These are phyloP conservation scores for Neoaliturus tenellus DNA, from an alignment of 2,888 invertebrate genomes.

Conservation along the genomic window DNA sequence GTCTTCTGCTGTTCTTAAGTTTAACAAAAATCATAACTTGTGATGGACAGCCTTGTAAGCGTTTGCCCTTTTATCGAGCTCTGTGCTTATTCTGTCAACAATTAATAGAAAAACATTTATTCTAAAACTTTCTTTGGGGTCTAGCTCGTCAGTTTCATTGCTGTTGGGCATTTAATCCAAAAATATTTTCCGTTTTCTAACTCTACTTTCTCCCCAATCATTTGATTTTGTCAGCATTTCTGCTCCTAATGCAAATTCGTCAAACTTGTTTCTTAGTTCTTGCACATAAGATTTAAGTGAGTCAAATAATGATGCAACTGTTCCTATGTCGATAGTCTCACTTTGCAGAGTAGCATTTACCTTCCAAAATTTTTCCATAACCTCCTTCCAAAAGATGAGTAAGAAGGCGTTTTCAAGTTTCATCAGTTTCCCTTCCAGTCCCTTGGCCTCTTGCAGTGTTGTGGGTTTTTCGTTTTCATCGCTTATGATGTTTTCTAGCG, in stretches of 20 bases:
- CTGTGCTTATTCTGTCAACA: conserved; percentile 42
- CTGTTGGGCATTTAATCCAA: conserved; percentile 12
- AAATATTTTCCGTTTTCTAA: conserved; percentile 13
- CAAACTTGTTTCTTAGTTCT: conserved; percentile 39
- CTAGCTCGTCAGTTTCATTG: conserved; percentile 22
- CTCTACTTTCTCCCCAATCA: conserved; percentile 29
- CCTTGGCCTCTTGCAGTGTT: conserved; percentile 11
- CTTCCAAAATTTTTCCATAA: conserved; percentile 29
- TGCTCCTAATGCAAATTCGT: conserved; percentile 18
- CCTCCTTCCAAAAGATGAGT: conserved; percentile 35
- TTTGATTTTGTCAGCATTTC: conserved; percentile 21
- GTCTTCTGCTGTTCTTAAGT: conserved; percentile 19
- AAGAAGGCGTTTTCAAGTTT: conserved; percentile 38
- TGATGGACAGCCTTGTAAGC: conserved; percentile 48
- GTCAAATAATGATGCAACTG: conserved; percentile 32
- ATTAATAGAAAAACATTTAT: conserved; percentile 43
- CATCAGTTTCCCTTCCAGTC: conserved; percentile 12
- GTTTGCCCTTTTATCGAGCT: conserved; percentile 38
- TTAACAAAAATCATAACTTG: conserved; percentile 41
- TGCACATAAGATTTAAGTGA: conserved; percentile 38
- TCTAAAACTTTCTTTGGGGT: conserved; percentile 42
- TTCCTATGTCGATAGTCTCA: conserved; percentile 22
- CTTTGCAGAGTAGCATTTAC: conserved; percentile 45
- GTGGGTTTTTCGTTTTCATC: conserved; percentile 24
- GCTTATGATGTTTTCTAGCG: conserved; percentile 20